These are phyloP conservation scores for Cheilosia impressa DNA, from an alignment of 2,888 invertebrate species.

Conservation along the genomic window DNA sequence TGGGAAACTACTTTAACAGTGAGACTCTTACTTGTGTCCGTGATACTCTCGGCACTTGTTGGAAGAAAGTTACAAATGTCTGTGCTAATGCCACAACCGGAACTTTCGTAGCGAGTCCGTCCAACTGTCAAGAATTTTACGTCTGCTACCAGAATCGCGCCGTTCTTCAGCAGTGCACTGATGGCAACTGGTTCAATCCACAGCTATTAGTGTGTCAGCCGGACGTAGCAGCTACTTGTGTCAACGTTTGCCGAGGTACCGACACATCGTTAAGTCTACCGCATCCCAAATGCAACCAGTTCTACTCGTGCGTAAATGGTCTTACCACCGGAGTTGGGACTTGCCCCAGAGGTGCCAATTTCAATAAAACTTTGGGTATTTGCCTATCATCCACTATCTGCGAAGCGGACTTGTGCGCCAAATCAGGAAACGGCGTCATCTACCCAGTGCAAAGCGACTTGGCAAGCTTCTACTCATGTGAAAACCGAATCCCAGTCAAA, in stretches of 20 bases:
- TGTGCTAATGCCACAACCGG: constrained; percentile 79
- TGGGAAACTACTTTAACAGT: constrained; percentile 55
- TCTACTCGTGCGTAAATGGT: constrained; percentile 78
- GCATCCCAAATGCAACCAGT: constrained; percentile 80
- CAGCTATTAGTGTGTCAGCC: constrained; percentile 54
- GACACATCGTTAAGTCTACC: constrained; percentile 62
- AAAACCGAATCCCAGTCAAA: constrained; percentile 58
- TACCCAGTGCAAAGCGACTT: constrained; percentile 74
- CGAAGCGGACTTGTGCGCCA: constrained; percentile 76
- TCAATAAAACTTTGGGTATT: constrained; percentile 69
- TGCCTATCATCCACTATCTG: constrained; percentile 76
- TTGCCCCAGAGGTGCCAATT: constrained; percentile 77
- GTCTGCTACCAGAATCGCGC: constrained; percentile 78
- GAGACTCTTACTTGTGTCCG: constrained; percentile 47
- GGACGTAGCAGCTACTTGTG: constrained; percentile 79
- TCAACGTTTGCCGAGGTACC: constrained; percentile 79
- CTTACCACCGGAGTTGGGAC: constrained; percentile 76
- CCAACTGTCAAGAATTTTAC: constrained; percentile 78
- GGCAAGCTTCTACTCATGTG: constrained; percentile 78
- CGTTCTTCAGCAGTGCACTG: constrained; percentile 69
- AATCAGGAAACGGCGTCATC: constrained; percentile 69
- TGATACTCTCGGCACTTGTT: constrained; percentile 61
- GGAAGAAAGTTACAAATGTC: constrained; percentile 53
- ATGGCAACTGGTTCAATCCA: constrained; percentile 77
- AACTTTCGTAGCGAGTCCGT: constrained; percentile 76